These are phyloP conservation scores for Drosophila truncata DNA, from an alignment of 1,140 invertebrate genomes.

Conservation along the genomic window DNA sequence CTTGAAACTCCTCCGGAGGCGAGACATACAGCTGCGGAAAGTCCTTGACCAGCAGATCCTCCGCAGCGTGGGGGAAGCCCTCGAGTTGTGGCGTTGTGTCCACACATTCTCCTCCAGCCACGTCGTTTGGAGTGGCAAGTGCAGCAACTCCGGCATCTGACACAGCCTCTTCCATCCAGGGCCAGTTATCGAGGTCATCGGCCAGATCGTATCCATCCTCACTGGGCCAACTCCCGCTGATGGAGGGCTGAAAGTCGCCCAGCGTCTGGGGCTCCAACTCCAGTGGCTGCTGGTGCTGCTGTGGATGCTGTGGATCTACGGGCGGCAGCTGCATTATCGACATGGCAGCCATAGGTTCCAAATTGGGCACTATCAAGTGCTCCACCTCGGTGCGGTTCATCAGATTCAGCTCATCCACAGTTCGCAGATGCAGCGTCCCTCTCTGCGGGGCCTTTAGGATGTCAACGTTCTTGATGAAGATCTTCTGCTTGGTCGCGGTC, in stretches of 20 bases:
- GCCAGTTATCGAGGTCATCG: constrained; percentile 72
- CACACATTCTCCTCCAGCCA: neutral
- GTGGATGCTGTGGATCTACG: constrained; percentile 17
- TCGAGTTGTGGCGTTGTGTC: constrained; percentile 21
- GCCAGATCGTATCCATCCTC: constrained; percentile 73
- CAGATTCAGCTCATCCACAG: constrained; percentile 82
- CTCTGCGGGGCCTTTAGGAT: constrained; percentile 76
- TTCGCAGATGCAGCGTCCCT: constrained; percentile 78
- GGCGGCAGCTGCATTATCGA: constrained; percentile 87
- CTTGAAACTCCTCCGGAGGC: neutral
- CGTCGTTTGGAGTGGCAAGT: constrained; percentile 9
- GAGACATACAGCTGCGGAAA: constrained; percentile 59
- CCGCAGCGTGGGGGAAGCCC: constrained; percentile 41
- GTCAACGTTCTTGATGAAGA: constrained; percentile 83
- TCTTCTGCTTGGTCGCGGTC: constrained; percentile 65
- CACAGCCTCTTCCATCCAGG: constrained; percentile 64
- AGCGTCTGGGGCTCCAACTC: constrained; percentile 58
- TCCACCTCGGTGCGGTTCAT: constrained; percentile 84
- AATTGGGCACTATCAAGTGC: constrained; percentile 86
- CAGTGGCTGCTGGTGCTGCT: constrained; percentile 20
- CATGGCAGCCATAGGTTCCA: constrained; percentile 89
- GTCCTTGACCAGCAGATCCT: constrained; percentile 63
- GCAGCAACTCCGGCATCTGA: neutral
- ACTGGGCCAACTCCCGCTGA: constrained; percentile 54
- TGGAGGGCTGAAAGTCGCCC: constrained; percentile 49